Conservation (phyloP, 2,113 vertebrate species). For the Eclectus roratus region DNA sequence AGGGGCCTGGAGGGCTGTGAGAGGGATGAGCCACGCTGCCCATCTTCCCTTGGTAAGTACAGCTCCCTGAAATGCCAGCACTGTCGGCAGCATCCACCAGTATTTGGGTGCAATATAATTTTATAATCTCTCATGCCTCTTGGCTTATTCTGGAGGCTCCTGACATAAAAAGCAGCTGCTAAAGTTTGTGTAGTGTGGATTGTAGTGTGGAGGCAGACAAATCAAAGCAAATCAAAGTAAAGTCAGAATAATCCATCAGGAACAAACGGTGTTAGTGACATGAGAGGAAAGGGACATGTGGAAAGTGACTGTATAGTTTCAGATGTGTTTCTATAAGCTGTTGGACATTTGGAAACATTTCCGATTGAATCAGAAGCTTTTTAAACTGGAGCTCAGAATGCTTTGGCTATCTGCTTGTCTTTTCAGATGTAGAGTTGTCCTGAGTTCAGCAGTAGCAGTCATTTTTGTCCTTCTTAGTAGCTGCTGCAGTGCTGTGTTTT, state of each 20-base stretch:
- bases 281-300: background rate
- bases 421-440: background rate
- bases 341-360: background rate
- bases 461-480: background rate
- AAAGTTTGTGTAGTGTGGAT: background rate
- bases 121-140: background rate
- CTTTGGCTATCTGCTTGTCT: background rate
- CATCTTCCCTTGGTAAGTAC: too few species aligned
- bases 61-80: accelerated
- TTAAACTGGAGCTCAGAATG: background rate
- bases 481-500: background rate
- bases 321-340: background rate
- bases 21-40: too few species aligned
- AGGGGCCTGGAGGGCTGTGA: background rate
- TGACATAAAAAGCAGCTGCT: background rate
- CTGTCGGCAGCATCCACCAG: background rate
- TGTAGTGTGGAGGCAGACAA: background rate
- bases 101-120: background rate
- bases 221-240: background rate
- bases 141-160: background rate
- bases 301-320: background rate
- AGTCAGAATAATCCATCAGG: background rate
- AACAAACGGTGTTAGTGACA: accelerated
- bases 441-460: background rate
- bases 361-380: background rate